A percentile compares a stretch with the other conserved stretches of the same genome.
phyloP scores from a whole-genome alignment of 2,113 vertebrate genomes.

The Lepidothrix coronata region DNA sequence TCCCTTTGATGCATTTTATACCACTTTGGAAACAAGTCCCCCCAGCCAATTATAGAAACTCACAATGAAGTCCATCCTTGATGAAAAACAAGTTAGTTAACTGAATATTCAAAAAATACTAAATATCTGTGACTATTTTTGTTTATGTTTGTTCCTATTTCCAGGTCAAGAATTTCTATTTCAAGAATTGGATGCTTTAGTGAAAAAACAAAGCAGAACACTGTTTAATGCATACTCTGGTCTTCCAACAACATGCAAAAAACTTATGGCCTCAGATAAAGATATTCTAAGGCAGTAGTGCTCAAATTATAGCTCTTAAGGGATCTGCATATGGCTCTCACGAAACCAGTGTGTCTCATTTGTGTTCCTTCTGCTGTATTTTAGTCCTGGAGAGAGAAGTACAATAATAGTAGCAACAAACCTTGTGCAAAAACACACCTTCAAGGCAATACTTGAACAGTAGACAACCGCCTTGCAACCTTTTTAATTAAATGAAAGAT shows the following conservation, averaged over 20 bases:
- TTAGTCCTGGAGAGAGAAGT: not conserved
- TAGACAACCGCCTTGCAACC: not conserved
- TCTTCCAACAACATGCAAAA: not conserved
- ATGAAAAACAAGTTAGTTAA: not conserved
- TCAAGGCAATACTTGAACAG: not conserved
- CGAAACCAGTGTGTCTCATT: not conserved
- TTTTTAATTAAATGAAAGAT: not conserved
- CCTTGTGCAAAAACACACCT: not conserved
- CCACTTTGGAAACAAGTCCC: not conserved
- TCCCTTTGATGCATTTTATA: not conserved
- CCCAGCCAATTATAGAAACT: not conserved
- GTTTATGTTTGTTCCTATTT: not conserved
- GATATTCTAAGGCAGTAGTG: not conserved
- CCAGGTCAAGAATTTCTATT: not conserved
- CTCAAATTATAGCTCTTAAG: constrained; percentile 9
- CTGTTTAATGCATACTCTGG: not conserved
- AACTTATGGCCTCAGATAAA: not conserved
- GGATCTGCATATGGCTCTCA: not conserved
- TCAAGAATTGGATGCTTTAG: not conserved
- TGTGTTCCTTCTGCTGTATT: not conserved
- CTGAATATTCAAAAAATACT: not conserved
- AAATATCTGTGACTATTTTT: not conserved
- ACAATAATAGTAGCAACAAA: not conserved
- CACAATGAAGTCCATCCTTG: not conserved
- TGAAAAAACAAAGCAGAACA: not conserved